Evolutionary conservation across 2,797 vertebrate species (phyloP), one percentile per base, ranked within the genome.

Genomic region (Notamacropus eugenii): DNA sequence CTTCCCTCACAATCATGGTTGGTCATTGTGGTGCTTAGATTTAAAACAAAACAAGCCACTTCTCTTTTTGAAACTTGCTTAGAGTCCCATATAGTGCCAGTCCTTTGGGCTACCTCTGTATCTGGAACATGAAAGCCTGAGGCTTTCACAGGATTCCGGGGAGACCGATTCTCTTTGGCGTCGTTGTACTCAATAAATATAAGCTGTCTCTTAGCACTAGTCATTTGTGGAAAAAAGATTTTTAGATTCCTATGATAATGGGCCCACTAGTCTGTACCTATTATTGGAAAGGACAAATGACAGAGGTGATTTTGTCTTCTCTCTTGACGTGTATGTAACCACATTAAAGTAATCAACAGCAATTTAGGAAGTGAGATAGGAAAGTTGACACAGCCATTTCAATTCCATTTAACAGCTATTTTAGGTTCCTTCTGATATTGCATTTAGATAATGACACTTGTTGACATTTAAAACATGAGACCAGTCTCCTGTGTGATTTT

Each of bases 351-450:
- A 98, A 98, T 97, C 98, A 97, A 96, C 97, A 94, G 93, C 62
- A 96, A 94, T 97, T 98, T 95, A 97, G 92, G 94, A 96, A 97
- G 97, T 93, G 91, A 98, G 96, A 96, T 46, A 46, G 74, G 74
- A 82, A 82, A 46, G 74, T 94, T 97, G 96, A 97, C 90, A 87
- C n/a, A 94, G 93, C 95, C 96, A 54, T 96, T 97, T 95, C 28
- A 92, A 96, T 95, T 97, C 59, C 93, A 95, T 94, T 87, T 91
- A 96, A 97, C 74, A 31, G 74, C 11, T 95, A 97, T 97, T 98
- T 97, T 96, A 94, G 97, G 96, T 97, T 96, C 92, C 97, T 97
- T 97, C 96, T 97, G 93, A 93, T 58, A 55, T 95, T 93, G 24
- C 62, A 95, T 98, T 96, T 97, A 10, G 62, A 95, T 95, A 97